A percentile compares a stretch with the other conserved stretches of the same genome.
Evolutionary conservation across 1,140 invertebrate species (phyloP).

Genomic region (Cephus cinctus): DNA sequence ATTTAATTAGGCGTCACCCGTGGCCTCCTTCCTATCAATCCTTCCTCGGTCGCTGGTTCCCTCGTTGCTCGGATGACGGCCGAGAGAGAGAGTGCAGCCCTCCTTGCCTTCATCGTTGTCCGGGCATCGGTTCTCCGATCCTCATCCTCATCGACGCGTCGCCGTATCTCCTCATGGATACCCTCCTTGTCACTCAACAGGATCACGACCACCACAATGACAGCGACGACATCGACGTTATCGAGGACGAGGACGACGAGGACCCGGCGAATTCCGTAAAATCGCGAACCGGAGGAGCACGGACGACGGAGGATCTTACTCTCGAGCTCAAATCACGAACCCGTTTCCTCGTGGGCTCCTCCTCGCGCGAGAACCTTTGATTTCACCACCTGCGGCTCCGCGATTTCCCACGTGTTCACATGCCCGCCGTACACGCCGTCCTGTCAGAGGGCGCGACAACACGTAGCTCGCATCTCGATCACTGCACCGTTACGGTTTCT

Average conservation of each 20-base stretch:
- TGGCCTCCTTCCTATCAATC: slow-evolving; percentile 27
- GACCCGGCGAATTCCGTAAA: too few relatives aligned
- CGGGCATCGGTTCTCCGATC: slow-evolving; percentile 18
- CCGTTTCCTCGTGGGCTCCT: not conserved
- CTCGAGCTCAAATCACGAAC: too few relatives aligned
- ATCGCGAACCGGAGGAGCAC: too few relatives aligned
- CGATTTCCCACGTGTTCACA: slow-evolving; percentile 32
- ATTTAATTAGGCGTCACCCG: slow-evolving; percentile 41
- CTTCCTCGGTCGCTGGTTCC: slow-evolving; percentile 8
- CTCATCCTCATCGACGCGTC: slow-evolving; percentile 19
- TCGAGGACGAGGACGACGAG: not conserved
- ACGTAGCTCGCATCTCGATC: slow-evolving; percentile 15
- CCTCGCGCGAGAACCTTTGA: too few relatives aligned
- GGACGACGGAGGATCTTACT: too few relatives aligned
- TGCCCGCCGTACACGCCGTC: slow-evolving; percentile 21
- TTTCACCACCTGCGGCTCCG: too few relatives aligned
- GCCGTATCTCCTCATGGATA: slow-evolving; percentile 15
- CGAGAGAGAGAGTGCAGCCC: not conserved
- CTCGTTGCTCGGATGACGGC: not conserved
- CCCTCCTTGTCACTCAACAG: slow-evolving; percentile 3
- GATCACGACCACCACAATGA: slow-evolving; percentile 8
- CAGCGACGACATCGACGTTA: not conserved
- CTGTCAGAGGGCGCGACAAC: slow-evolving; percentile 26
- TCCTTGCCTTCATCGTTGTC: slow-evolving; percentile 27
- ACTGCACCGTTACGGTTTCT: not conserved